A percentile compares a stretch with the other conserved stretches of the same genome.
These are phyloP conservation scores for Dascyllus trimaculatus DNA, from an alignment of 2,113 vertebrate genomes.

Conservation along the genomic window DNA sequence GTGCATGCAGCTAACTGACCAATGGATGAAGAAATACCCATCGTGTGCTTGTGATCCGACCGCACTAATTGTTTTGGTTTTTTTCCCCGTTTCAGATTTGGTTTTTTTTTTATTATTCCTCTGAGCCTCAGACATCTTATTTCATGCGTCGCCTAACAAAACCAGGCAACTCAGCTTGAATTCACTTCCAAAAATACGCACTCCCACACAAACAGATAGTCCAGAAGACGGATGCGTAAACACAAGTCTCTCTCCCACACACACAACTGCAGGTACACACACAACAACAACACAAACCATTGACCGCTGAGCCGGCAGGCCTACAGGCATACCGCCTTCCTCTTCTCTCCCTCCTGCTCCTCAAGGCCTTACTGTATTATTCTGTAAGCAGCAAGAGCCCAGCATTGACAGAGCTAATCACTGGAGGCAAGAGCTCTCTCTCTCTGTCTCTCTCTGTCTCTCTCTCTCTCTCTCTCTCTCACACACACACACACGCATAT, in stretches of 20 bases:
- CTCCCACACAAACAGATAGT: slow-evolving; percentile 58
- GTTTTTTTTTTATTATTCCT: neutral
- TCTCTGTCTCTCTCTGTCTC: slow-evolving; percentile 38
- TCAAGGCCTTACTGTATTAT: slow-evolving; percentile 86
- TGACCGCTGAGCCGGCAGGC: slow-evolving; percentile 65
- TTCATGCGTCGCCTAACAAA: slow-evolving; percentile 49
- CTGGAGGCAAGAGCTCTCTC: slow-evolving; percentile 77
- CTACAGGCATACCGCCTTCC: slow-evolving; percentile 67
- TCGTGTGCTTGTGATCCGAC: slow-evolving; percentile 9
- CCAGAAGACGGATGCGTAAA: slow-evolving; percentile 63
- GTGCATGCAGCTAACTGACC: slow-evolving; percentile 42
- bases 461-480: slow-evolving; percentile 27
- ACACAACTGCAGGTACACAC: slow-evolving; percentile 40
- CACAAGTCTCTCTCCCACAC: slow-evolving; percentile 37
- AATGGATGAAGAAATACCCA: slow-evolving; percentile 25
- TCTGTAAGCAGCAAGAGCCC: slow-evolving; percentile 82
- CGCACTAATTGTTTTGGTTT: slow-evolving; percentile 28
- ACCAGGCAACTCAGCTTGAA: slow-evolving; percentile 54
- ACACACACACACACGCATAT: slow-evolving; percentile 33
- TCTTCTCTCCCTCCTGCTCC: slow-evolving; percentile 73
- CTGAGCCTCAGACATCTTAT: slow-evolving; percentile 43
- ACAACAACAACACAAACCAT: slow-evolving; percentile 56
- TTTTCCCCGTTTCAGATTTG: slow-evolving; percentile 26
- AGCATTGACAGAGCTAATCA: slow-evolving; percentile 88
- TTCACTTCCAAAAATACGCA: slow-evolving; percentile 58